phyloP scores from a whole-genome alignment of 2,113 vertebrate genomes.

The Strix aluco region DNA sequence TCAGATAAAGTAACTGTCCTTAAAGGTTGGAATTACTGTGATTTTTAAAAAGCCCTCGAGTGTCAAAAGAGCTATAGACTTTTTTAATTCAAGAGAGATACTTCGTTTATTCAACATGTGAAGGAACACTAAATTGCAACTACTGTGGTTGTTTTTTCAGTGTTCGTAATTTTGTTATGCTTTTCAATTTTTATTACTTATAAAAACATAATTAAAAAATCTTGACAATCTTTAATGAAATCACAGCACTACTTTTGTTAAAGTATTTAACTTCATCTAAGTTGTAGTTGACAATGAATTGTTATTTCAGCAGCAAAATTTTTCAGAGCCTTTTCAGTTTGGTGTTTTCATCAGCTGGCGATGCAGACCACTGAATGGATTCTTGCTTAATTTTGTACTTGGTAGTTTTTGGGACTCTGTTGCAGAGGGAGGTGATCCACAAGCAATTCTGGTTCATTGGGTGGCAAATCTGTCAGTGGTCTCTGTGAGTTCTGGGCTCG shows the following conservation, averaged over 20 bases:
- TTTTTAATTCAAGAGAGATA: neutral
- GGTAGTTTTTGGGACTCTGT: neutral
- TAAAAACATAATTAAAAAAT: neutral
- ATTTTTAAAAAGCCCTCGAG: neutral
- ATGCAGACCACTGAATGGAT: neutral
- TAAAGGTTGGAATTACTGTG: neutral
- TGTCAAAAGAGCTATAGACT: neutral
- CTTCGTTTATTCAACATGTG: neutral
- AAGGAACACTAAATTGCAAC: neutral
- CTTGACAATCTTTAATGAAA: neutral
- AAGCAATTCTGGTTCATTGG: neutral
- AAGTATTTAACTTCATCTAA: neutral
- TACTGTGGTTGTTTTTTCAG: neutral
- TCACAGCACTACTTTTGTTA: neutral
- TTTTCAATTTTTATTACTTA: neutral
- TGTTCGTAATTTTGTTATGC: neutral
- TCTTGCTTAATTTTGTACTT: neutral
- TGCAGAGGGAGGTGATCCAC: neutral
- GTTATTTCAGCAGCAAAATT: neutral
- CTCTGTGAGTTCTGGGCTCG: accelerated
- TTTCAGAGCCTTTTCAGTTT: neutral
- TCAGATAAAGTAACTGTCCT: neutral
- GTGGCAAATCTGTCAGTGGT: neutral
- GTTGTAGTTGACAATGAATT: neutral
- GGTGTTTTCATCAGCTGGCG: neutral